A percentile compares a stretch with the other conserved stretches of the same genome.
Evolutionary conservation across 2,113 vertebrate genomes (phyloP).

Genomic region (Emydocephalus ijimae): DNA sequence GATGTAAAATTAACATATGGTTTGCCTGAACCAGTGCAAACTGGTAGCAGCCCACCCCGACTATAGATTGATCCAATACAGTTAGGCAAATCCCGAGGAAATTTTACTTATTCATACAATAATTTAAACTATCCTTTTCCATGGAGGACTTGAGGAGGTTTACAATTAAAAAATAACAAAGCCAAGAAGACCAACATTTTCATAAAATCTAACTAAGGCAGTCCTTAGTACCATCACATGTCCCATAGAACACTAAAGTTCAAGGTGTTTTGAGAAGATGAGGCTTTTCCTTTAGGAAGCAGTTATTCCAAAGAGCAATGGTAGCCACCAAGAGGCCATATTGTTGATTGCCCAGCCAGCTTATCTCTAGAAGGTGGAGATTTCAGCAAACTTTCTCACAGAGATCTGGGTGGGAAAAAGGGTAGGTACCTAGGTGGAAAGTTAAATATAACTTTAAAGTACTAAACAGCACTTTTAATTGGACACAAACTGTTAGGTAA

Average conservation of each 20-base stretch:
- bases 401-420: background rate
- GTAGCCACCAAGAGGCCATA: background rate
- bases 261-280: background rate
- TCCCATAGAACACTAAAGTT: background rate
- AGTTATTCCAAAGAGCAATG: background rate
- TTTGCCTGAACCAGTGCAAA: too few relatives aligned
- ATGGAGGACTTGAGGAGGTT: background rate
- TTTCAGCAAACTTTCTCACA: background rate
- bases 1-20: too few relatives aligned
- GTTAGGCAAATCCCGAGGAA: background rate
- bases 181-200: background rate
- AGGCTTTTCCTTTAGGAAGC: background rate
- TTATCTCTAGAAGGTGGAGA: background rate
- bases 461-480: background rate
- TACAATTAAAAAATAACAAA: background rate
- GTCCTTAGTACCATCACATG: background rate
- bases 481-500: background rate
- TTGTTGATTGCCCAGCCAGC: background rate
- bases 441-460: background rate
- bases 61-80: background rate
- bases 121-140: background rate
- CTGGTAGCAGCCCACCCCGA: too few relatives aligned
- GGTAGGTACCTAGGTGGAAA: background rate
- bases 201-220: background rate
- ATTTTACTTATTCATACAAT: background rate